Percentiles rank a stretch among this genome's conserved stretches.
Evolutionary conservation across 2,888 invertebrate genomes (phyloP).

Genomic region (Tinea trinotella): DNA sequence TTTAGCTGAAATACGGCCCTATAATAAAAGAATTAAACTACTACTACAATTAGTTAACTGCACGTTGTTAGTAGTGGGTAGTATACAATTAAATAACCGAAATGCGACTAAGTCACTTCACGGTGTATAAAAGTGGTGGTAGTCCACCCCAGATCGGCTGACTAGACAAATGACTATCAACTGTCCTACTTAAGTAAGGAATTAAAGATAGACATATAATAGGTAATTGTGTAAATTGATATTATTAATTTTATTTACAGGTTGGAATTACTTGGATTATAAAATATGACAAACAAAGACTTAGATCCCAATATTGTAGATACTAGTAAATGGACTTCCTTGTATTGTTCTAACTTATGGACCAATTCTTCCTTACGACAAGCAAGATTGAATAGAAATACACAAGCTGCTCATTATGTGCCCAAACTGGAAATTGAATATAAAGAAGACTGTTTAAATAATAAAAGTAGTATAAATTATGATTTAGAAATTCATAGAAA

Average conservation of each 20-base stretch:
- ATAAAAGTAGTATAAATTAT: constrained; percentile 62
- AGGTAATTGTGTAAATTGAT: too few species aligned
- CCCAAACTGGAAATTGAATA: constrained; percentile 38
- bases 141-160: too few species aligned
- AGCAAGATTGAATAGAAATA: constrained; percentile 33
- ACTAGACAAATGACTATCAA: too few species aligned
- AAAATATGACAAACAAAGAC: constrained; percentile 39
- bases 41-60: too few species aligned
- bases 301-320: constrained; percentile 2
- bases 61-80: too few species aligned
- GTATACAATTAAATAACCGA: too few species aligned
- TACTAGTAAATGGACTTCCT: constrained; percentile 40
- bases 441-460: constrained; percentile 54
- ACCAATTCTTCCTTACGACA: constrained; percentile 47
- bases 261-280: neutral
- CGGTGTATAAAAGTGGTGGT: too few species aligned
- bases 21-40: too few species aligned
- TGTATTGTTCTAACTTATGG: constrained; percentile 61
- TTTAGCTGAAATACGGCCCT: too few species aligned
- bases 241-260: constrained; percentile 15
- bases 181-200: too few species aligned
- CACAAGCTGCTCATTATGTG: constrained; percentile 24
- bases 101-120: too few species aligned
- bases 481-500: constrained; percentile 38
- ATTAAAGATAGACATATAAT: too few species aligned